These are phyloP conservation scores for Drosophila parvula DNA, from an alignment of 1,140 invertebrate genomes.

Conservation along the genomic window DNA sequence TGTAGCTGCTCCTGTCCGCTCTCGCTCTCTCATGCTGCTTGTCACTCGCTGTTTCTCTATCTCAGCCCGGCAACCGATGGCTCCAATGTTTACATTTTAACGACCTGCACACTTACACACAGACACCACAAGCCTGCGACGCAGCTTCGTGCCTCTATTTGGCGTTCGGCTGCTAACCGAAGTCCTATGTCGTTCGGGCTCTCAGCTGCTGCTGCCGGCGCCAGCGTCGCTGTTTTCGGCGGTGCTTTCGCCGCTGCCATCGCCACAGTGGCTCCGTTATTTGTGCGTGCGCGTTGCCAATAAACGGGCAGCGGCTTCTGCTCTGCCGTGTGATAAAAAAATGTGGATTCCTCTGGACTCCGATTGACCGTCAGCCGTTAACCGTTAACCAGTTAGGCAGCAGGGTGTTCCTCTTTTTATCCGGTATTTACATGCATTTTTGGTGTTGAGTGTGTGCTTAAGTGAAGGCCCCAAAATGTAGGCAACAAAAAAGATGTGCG, in stretches of 20 bases:
- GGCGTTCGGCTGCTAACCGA: background rate
- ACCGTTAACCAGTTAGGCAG: slow-evolving; percentile 10
- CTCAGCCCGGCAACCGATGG: slow-evolving; percentile 30
- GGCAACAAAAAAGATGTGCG: slow-evolving; percentile 50
- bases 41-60: background rate
- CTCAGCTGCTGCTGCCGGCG: slow-evolving; percentile 35
- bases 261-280: slow-evolving; percentile 57
- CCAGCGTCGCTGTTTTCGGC: slow-evolving; percentile 29
- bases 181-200: slow-evolving; percentile 4
- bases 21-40: background rate
- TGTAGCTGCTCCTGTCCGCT: background rate
- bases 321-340: slow-evolving; percentile 64
- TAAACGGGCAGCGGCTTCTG: slow-evolving; percentile 71
- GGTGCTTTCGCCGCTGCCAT: slow-evolving; percentile 38
- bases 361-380: slow-evolving; percentile 17
- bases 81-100: slow-evolving; percentile 55
- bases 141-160: slow-evolving; percentile 4
- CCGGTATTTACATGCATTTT: slow-evolving; percentile 8
- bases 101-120: slow-evolving; percentile 17
- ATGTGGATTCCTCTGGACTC: slow-evolving; percentile 31
- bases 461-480: slow-evolving; percentile 39
- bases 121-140: background rate
- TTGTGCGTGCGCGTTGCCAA: slow-evolving; percentile 79
- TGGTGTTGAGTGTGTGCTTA: slow-evolving; percentile 15
- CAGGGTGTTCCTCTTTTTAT: slow-evolving; percentile 14